A percentile compares a stretch with the other conserved stretches of the same genome.
Evolutionary conservation across 1,140 invertebrate species (phyloP).

Genomic region (Bilobella aurantiaca): DNA sequence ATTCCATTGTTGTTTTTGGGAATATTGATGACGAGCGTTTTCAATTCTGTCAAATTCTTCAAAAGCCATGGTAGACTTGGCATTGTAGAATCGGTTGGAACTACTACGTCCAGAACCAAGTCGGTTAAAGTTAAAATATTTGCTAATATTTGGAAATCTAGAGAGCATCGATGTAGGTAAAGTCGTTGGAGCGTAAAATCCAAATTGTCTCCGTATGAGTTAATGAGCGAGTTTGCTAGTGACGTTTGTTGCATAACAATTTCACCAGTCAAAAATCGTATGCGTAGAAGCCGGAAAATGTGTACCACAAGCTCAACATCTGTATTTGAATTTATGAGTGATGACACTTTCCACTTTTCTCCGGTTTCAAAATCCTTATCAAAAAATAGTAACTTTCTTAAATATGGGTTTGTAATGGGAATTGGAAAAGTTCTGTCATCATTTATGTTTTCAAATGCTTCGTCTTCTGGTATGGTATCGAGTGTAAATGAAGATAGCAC

Average conservation of each 20-base stretch:
- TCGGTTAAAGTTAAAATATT: not conserved
- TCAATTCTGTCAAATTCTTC: not conserved
- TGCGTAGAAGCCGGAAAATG: not conserved
- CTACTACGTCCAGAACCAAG: not conserved
- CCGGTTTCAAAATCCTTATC: slow-evolving; percentile 6
- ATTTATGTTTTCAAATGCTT: not conserved
- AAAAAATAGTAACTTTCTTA: slow-evolving; percentile 2
- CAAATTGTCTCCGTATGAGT: not conserved
- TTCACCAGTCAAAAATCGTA: not conserved
- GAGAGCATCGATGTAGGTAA: not conserved
- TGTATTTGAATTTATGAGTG: not conserved
- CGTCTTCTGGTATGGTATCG: not conserved
- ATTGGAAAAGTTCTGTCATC: not conserved
- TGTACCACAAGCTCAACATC: not conserved
- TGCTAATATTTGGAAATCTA: not conserved
- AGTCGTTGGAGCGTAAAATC: not conserved
- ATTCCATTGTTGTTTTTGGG: not conserved
- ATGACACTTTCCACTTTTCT: not conserved
- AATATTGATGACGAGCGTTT: not conserved
- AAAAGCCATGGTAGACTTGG: not conserved
- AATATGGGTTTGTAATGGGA: not conserved
- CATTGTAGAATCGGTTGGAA: not conserved
- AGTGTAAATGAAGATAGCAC: not conserved
- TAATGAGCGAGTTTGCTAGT: not conserved
- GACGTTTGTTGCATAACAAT: not conserved